Conservation (phyloP, 2,888 invertebrate species). For the Athripsodes cinereus region DNA sequence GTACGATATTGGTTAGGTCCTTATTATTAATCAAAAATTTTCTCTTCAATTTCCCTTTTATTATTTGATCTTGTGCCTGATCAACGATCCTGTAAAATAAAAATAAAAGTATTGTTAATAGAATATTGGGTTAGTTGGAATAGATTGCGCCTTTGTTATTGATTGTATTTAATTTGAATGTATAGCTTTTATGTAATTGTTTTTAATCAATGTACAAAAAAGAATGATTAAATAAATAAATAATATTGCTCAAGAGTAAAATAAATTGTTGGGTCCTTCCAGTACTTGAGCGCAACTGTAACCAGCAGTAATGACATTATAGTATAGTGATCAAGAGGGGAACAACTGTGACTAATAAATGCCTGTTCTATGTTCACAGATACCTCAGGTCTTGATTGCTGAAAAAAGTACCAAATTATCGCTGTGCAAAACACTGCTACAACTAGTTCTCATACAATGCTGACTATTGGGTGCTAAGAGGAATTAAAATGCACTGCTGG, state of each 20-base stretch:
- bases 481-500: neutral
- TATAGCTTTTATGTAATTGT: no score
- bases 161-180: no score
- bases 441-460: neutral
- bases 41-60: neutral
- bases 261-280: neutral
- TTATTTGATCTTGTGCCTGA: neutral
- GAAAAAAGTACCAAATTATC: neutral
- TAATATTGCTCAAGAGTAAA: neutral
- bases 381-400: neutral
- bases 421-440: neutral
- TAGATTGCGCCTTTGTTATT: no score
- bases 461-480: neutral
- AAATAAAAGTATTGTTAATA: neutral
- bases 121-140: no score
- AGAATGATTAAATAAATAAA: no score
- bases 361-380: neutral
- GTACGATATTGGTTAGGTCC: neutral
- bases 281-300: neutral
- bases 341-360: neutral
- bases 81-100: constrained; percentile 3
- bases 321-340: neutral
- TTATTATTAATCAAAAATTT: neutral
- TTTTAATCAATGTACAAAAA: no score
- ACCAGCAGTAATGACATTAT: neutral